A percentile compares a stretch with the other conserved stretches of the same genome.
phyloP scores from a whole-genome alignment of 2,113 vertebrate species.

The Melanerpes aurifrons region DNA sequence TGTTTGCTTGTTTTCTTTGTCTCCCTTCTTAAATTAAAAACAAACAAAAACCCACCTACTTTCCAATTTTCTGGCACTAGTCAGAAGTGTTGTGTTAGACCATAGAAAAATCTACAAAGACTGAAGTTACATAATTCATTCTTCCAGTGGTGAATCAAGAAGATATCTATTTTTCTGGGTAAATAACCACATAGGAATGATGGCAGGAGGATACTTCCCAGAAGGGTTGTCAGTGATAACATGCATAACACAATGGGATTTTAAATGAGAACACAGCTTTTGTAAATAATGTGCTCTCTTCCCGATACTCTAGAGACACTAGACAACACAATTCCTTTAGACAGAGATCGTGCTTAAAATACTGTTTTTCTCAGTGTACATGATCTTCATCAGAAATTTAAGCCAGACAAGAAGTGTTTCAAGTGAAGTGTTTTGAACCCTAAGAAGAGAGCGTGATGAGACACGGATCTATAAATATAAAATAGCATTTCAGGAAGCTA shows the following conservation, averaged over 20 bases:
- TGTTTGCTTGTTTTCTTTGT: not conserved
- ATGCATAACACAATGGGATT: constrained; percentile 45
- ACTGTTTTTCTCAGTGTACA: not conserved
- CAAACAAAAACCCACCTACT: not conserved
- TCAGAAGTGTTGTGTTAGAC: not conserved
- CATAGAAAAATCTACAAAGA: constrained; percentile 25
- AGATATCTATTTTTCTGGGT: not conserved
- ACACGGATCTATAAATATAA: not conserved
- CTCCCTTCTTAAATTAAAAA: not conserved
- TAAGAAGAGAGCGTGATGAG: not conserved
- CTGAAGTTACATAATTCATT: constrained; percentile 64
- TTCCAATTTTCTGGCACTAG: not conserved
- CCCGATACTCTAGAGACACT: constrained; percentile 27
- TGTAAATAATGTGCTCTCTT: constrained; percentile 64
- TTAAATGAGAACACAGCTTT: constrained; percentile 66
- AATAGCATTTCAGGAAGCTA: not conserved
- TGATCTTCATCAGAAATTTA: not conserved
- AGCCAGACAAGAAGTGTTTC: not conserved
- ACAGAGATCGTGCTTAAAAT: not conserved
- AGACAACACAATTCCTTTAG: constrained; percentile 10
- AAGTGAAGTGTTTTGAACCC: not conserved
- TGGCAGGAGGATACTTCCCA: constrained; percentile 47
- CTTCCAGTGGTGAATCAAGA: constrained; percentile 41
- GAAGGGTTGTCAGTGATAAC: constrained; percentile 63
- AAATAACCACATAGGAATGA: constrained; percentile 48